These are phyloP conservation scores for Macaca fascicularis DNA, from an alignment of 2,113 vertebrate species.

Conservation along the genomic window DNA sequence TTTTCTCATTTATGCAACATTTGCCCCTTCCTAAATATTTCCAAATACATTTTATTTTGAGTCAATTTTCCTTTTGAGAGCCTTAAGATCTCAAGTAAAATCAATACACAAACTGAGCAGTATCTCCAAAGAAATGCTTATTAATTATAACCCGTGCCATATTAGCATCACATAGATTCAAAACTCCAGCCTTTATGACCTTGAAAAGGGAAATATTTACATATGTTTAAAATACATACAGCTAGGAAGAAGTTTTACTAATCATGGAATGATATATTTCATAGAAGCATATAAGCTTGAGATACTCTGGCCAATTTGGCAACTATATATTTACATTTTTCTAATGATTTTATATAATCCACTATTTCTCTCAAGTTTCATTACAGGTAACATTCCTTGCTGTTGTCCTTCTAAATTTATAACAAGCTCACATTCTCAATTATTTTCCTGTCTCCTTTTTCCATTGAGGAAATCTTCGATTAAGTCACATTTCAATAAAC, in stretches of 20 bases:
- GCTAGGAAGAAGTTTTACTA: conserved; percentile 43
- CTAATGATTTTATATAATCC: background rate
- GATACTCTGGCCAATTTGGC: background rate
- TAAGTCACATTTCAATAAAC: background rate
- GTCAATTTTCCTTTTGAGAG: conserved; percentile 69
- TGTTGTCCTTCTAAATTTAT: background rate
- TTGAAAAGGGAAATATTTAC: conserved; percentile 38
- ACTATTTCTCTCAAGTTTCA: background rate
- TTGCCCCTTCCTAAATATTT: conserved; percentile 67
- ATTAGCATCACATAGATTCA: conserved; percentile 73
- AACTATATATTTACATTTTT: background rate
- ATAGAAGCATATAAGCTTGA: background rate
- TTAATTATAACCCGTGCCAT: conserved; percentile 76
- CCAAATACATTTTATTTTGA: conserved; percentile 34
- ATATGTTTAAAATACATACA: background rate
- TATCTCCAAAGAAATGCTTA: conserved; percentile 65
- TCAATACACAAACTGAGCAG: conserved; percentile 61
- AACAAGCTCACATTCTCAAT: background rate
- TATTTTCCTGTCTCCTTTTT: background rate
- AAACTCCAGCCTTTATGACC: conserved; percentile 28
- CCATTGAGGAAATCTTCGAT: background rate
- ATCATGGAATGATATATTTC: background rate
- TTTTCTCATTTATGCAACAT: conserved; percentile 74
- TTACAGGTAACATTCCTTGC: background rate
- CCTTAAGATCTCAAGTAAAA: conserved; percentile 72